Evolutionary conservation across 2,888 invertebrate genomes (phyloP).

Genomic region (Andrena fulva): DNA sequence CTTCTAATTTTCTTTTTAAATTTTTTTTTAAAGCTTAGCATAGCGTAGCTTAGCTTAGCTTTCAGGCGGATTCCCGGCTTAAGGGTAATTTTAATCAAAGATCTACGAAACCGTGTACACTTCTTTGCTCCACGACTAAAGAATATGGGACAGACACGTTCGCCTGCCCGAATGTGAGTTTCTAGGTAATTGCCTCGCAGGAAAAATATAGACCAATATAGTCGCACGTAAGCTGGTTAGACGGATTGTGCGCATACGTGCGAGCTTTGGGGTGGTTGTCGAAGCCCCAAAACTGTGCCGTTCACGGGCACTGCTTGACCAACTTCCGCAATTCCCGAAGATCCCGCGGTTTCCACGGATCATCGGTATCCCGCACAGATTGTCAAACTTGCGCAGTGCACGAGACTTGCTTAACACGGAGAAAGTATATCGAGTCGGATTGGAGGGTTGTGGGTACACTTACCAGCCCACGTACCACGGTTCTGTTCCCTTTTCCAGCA

Average conservation of each 20-base stretch:
- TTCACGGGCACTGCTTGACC: slow-evolving; percentile 29
- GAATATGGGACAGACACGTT: not conserved
- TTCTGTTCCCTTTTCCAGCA: slow-evolving; percentile 86
- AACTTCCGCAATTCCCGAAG: slow-evolving; percentile 11
- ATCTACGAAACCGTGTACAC: not conserved
- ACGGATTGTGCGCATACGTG: slow-evolving; percentile 49
- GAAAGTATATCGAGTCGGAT: not conserved
- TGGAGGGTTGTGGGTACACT: slow-evolving; percentile 76
- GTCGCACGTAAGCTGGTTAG: slow-evolving; percentile 56
- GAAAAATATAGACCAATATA: slow-evolving; percentile 17
- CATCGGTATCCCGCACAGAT: not conserved
- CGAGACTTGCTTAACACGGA: not conserved
- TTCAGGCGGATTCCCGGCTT: no score
- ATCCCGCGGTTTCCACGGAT: not conserved
- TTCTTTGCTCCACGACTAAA: not conserved
- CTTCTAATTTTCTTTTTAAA: no score
- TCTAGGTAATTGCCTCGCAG: slow-evolving; percentile 46
- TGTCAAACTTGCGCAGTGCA: not conserved
- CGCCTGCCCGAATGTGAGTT: slow-evolving; percentile 10
- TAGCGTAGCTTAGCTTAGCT: no score
- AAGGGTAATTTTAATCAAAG: no score
- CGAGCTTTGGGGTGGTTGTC: slow-evolving; percentile 41
- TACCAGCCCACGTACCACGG: slow-evolving; percentile 92
- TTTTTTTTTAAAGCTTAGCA: no score
- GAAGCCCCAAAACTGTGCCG: slow-evolving; percentile 47